phyloP scores from a whole-genome alignment of 2,888 invertebrate genomes.

The Fragum fragum region DNA sequence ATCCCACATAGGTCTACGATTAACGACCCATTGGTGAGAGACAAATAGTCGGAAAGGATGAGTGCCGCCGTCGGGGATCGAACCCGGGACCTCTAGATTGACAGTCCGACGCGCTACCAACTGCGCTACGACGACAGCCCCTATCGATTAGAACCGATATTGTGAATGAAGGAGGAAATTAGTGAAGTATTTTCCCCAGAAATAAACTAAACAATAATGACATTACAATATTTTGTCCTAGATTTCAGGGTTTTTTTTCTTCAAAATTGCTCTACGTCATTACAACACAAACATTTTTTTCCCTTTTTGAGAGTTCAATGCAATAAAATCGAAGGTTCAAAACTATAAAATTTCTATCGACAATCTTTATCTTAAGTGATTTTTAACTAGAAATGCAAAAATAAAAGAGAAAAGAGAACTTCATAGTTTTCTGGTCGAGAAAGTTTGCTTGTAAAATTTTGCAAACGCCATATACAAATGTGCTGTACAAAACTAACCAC shows the following conservation, averaged over 20 bases:
- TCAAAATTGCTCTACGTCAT: background rate
- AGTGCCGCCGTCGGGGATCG: no score
- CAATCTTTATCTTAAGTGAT: slow-evolving; percentile 16
- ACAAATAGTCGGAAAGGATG: no score
- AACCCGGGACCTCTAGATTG: no score
- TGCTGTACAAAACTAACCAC: no score
- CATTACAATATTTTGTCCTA: background rate
- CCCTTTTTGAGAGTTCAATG: background rate
- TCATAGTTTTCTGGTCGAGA: slow-evolving; percentile 16
- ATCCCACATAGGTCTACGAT: no score
- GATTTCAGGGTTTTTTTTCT: background rate
- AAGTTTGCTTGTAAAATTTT: slow-evolving; percentile 5
- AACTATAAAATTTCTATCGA: slow-evolving; percentile 26
- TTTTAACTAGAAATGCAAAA: background rate
- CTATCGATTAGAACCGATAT: no score
- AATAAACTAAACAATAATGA: background rate
- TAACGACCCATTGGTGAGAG: no score
- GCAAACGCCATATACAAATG: background rate
- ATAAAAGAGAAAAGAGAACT: slow-evolving; percentile 13
- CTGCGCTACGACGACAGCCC: no score
- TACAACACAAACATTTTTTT: background rate
- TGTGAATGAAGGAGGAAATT: no score
- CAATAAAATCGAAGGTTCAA: slow-evolving; percentile 22
- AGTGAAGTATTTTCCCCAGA: no score
- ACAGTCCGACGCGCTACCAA: no score